Conservation (phyloP, 2,888 invertebrate genomes). For the Melitaea athalia region DNA sequence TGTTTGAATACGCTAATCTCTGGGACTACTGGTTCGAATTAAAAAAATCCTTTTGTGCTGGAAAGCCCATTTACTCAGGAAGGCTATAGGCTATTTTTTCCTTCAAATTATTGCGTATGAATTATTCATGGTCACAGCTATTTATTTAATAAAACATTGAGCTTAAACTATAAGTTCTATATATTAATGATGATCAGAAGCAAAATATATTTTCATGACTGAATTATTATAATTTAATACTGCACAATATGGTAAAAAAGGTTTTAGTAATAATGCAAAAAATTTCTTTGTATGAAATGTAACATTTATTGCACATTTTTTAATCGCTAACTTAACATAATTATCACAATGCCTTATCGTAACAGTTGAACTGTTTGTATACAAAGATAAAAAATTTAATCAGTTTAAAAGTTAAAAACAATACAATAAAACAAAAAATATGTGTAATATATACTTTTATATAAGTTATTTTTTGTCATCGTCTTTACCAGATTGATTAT, state of each 20-base stretch:
- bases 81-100: too few species aligned
- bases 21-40: too few species aligned
- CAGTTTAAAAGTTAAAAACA: neutral
- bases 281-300: slow-evolving; percentile 16
- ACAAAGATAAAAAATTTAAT: slow-evolving; percentile 11
- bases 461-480: neutral
- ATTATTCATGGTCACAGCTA: too few species aligned
- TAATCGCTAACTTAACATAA: slow-evolving; percentile 35
- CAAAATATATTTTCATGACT: too few species aligned
- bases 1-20: too few species aligned
- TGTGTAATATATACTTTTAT: neutral
- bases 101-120: too few species aligned
- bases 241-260: neutral
- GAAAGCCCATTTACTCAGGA: too few species aligned
- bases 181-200: too few species aligned
- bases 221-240: too few species aligned
- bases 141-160: neutral
- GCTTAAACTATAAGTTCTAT: too few species aligned
- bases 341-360: slow-evolving; percentile 41
- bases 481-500: neutral
- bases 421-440: too few species aligned
- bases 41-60: too few species aligned
- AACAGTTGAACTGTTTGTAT: slow-evolving; percentile 24
- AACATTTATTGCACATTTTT: slow-evolving; percentile 24
- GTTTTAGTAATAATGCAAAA: neutral